Percentiles rank a stretch among this genome's conserved stretches.
phyloP scores from a whole-genome alignment of 92 coral and sea anemone genomes.

The Nematostella vectensis region DNA sequence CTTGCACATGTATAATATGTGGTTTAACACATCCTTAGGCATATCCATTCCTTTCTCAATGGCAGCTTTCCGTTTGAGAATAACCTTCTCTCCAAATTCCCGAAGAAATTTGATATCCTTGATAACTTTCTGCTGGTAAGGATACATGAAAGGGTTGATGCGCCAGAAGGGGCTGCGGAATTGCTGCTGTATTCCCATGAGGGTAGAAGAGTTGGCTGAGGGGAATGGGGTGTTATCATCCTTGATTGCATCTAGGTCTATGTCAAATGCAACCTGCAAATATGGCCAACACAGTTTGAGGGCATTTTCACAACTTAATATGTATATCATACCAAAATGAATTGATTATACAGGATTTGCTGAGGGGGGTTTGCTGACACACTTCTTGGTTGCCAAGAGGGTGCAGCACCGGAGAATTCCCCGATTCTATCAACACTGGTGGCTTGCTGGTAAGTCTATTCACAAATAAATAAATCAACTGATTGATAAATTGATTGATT shows the following conservation, averaged over 20 bases:
- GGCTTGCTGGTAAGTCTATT: too few species aligned
- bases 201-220: slow-evolving; percentile 27
- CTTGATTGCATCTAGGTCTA: slow-evolving; percentile 40
- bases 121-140: slow-evolving; percentile 33
- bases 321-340: too few species aligned
- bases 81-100: slow-evolving; percentile 38
- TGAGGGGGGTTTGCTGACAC: too few species aligned
- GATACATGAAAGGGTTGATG: slow-evolving; percentile 26
- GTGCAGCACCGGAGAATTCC: too few species aligned
- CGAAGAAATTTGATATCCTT: slow-evolving; percentile 42
- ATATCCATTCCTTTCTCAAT: slow-evolving; percentile 34
- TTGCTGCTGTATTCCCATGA: slow-evolving; percentile 29
- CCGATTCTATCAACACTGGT: too few species aligned
- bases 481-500: too few species aligned
- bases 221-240: slow-evolving; percentile 52
- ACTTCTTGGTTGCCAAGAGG: too few species aligned
- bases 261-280: slow-evolving; percentile 65
- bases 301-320: too few species aligned
- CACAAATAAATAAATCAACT: too few species aligned
- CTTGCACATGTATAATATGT: slow-evolving; percentile 25
- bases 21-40: slow-evolving; percentile 40
- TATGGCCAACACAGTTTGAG: too few species aligned
- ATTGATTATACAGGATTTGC: too few species aligned
- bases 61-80: slow-evolving; percentile 36
- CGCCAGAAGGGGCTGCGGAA: slow-evolving; percentile 39